Evolutionary conservation across 2,113 vertebrate species (phyloP), one percentile per base, ranked within the genome.

Genomic region (Bubo bubo): DNA sequence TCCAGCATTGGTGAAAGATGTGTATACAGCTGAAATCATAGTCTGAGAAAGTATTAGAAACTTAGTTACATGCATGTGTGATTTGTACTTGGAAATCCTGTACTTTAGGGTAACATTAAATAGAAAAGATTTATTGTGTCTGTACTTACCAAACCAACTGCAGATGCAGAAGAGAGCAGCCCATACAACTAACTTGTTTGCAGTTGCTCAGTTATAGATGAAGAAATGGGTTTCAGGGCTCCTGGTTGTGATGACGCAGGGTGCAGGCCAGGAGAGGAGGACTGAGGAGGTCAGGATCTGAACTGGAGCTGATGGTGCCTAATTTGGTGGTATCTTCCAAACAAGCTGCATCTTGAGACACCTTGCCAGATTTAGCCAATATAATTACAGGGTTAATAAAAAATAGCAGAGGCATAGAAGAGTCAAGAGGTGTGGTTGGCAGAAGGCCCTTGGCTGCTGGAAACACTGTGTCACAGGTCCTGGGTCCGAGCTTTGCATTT

Each of bases 401-500:
- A 97, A 90, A 34, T 67, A 60, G 86, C 87, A 50, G 84, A 71
- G 86, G 43, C 34, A 66, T 24, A 67, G 92, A 19, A 83, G 86
- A 86, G 75, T 32, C 75, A 24, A 39, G 64, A 83, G 94, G 74
- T 88, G 59, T 17, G 64, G 56, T 92, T 97, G 97, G 95, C 95
- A 80, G 67, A 32, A 8, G 88, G 94, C 79, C 75, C 37, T 30
- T 20, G 24, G 92, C 79, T 96, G 93, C 95, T 96, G 94, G 97
- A 97, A 98, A 93, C 76, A 68, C 94, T n/a, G 79, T 79, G 92
- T 93, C 96, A 94, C n/a, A 75, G 50, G 66, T 91, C 39, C 1
- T 2, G 58, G 63, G 37, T 53, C 52, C 5, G 3, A 39, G 93
- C 72, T 47, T 27, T 49, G 43, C 52, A 11, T 70, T 55, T 41